Evolutionary conservation across 1,140 invertebrate genomes (phyloP).

Genomic region (Dinothrombium tinctorium): DNA sequence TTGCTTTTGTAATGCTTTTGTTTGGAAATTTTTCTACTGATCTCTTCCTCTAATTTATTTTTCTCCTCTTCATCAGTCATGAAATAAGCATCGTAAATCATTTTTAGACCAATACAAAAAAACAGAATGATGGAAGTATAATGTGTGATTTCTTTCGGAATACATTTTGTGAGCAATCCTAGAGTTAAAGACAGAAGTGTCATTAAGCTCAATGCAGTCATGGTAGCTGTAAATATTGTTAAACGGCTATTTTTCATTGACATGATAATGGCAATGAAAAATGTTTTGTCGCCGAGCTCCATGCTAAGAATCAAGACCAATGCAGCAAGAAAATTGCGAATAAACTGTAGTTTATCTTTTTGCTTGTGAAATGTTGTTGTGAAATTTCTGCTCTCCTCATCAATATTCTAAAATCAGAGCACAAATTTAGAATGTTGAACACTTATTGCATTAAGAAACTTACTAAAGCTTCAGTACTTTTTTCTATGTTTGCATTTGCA

Average conservation of each 20-base stretch:
- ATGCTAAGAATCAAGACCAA: constrained; percentile 74
- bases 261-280: constrained; percentile 98
- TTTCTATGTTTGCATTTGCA: no score
- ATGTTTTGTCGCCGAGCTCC: constrained; percentile 97
- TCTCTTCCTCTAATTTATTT: constrained; percentile 93
- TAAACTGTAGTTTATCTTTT: no score
- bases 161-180: constrained; percentile 78
- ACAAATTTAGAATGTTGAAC: no score
- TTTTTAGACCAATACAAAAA: constrained; percentile 93
- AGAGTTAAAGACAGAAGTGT: constrained; percentile 39
- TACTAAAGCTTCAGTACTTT: no score
- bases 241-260: constrained; percentile 86
- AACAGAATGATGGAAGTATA: constrained; percentile 86
- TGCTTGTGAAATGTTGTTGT: no score
- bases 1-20: neutral
- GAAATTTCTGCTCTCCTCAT: no score
- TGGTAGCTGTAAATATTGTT: constrained; percentile 77
- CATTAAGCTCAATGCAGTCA: constrained; percentile 76
- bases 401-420: no score
- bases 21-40: constrained; percentile 29
- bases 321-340: constrained; percentile 8
- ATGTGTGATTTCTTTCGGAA: constrained; percentile 73
- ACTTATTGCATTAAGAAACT: no score
- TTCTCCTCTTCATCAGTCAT: constrained; percentile 85
- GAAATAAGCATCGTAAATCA: constrained; percentile 77